A percentile compares a stretch with the other conserved stretches of the same genome.
Conservation (phyloP, 2,113 vertebrate genomes). For the Illadopsis cleaveri region DNA sequence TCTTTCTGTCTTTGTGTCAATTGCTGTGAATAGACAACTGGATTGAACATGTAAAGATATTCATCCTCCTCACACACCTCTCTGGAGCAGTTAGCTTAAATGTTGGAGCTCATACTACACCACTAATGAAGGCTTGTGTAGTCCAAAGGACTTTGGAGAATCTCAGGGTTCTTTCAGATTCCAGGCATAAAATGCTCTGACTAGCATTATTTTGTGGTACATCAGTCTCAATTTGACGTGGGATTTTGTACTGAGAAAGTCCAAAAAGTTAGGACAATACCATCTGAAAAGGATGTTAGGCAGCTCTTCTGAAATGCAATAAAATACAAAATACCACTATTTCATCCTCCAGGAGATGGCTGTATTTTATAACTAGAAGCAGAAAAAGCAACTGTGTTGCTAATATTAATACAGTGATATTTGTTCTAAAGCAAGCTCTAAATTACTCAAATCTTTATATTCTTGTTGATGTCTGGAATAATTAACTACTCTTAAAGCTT, state of each 20-base stretch:
- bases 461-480: not conserved
- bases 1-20: not conserved
- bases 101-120: not conserved
- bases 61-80: not conserved
- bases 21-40: not conserved
- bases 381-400: not conserved
- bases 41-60: not conserved
- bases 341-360: not conserved
- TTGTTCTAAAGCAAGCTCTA: not conserved
- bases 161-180: not conserved
- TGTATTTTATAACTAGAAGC: not conserved
- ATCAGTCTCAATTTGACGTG: fast-evolving
- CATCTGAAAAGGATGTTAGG: not conserved
- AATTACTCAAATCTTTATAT: not conserved
- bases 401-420: not conserved
- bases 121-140: not conserved
- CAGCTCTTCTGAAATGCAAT: not conserved
- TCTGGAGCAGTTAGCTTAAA: not conserved
- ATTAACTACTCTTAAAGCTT: not conserved
- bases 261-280: not conserved
- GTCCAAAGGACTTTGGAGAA: not conserved
- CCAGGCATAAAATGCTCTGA: not conserved
- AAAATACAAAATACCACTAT: not conserved
- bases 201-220: not conserved
- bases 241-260: fast-evolving